Evolutionary conservation across 2,888 invertebrate genomes (phyloP).

Genomic region (Temnothorax unifasciatus): DNA sequence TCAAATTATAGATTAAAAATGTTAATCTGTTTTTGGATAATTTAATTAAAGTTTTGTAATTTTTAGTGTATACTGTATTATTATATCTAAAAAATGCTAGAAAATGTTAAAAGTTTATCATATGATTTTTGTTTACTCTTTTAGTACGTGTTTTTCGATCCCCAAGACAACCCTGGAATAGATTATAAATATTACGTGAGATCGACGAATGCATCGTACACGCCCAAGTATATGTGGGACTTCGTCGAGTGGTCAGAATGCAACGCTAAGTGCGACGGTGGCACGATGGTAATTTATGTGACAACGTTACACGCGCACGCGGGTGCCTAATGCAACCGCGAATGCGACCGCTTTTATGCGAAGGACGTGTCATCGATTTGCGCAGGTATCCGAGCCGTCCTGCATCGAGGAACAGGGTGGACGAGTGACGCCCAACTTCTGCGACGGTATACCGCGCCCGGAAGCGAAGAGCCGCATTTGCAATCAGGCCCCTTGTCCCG

Average conservation of each 20-base stretch:
- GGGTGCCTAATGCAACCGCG: constrained; percentile 31
- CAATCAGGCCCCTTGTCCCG: constrained; percentile 86
- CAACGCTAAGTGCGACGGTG: constrained; percentile 92
- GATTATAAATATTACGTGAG: constrained; percentile 92
- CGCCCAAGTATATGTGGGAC: constrained; percentile 91
- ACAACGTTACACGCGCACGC: constrained; percentile 23
- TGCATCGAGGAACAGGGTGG: constrained; percentile 89
- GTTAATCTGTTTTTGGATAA: neutral
- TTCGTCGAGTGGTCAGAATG: constrained; percentile 94
- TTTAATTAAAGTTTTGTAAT: neutral
- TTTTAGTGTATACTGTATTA: neutral
- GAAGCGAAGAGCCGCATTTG: constrained; percentile 85
- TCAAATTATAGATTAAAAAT: neutral
- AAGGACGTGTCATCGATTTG: constrained; percentile 38
- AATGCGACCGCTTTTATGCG: constrained; percentile 46
- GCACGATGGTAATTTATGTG: constrained; percentile 87
- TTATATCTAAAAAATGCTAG: neutral
- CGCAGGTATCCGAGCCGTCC: constrained; percentile 85
- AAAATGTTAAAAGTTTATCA: neutral
- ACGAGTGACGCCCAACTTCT: constrained; percentile 87
- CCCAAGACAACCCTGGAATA: constrained; percentile 91
- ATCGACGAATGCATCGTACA: constrained; percentile 87
- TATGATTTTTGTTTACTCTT: neutral
- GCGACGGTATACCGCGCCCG: constrained; percentile 85
- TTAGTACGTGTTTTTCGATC: constrained; percentile 76